Evolutionary conservation across 2,888 invertebrate species (phyloP).

Genomic region (Pelosia muscerda): DNA sequence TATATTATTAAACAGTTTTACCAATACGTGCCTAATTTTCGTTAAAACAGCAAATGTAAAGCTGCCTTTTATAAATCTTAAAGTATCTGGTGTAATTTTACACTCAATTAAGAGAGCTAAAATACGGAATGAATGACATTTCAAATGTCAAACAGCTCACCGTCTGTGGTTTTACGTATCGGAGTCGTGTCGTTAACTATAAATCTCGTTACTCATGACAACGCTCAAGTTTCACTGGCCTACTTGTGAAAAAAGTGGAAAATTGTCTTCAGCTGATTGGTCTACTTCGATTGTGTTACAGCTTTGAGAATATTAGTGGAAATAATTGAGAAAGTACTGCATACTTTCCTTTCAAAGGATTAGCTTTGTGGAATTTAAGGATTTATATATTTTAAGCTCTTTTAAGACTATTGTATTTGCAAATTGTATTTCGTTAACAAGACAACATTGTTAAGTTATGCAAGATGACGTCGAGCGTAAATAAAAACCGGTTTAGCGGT

Average conservation of each 20-base stretch:
- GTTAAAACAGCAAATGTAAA: too few relatives aligned
- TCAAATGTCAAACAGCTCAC: too few relatives aligned
- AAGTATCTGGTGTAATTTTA: not conserved
- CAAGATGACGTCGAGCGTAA: too few relatives aligned
- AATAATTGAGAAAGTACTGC: conserved; percentile 17
- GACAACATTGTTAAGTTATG: too few relatives aligned
- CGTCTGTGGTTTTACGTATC: not conserved
- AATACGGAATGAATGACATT: not conserved
- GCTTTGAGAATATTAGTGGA: conserved; percentile 24
- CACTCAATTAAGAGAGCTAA: not conserved
- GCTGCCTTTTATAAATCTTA: too few relatives aligned
- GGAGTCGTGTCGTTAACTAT: conserved; percentile 19
- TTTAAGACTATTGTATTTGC: conserved; percentile 5
- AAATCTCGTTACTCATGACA: conserved; percentile 7
- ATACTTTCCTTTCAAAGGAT: conserved; percentile 19
- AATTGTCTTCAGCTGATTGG: conserved; percentile 42
- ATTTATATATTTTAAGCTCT: conserved; percentile 10
- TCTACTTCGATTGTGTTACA: conserved; percentile 30
- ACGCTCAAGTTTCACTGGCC: conserved; percentile 53
- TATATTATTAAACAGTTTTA: too few relatives aligned
- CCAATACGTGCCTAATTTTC: too few relatives aligned
- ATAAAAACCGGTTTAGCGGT: too few relatives aligned
- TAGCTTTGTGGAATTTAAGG: conserved; percentile 8
- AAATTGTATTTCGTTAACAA: not conserved
- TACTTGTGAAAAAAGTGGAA: conserved; percentile 65